These are phyloP conservation scores for Andrena haemorrhoa DNA, from an alignment of 2,888 invertebrate species.

Conservation along the genomic window DNA sequence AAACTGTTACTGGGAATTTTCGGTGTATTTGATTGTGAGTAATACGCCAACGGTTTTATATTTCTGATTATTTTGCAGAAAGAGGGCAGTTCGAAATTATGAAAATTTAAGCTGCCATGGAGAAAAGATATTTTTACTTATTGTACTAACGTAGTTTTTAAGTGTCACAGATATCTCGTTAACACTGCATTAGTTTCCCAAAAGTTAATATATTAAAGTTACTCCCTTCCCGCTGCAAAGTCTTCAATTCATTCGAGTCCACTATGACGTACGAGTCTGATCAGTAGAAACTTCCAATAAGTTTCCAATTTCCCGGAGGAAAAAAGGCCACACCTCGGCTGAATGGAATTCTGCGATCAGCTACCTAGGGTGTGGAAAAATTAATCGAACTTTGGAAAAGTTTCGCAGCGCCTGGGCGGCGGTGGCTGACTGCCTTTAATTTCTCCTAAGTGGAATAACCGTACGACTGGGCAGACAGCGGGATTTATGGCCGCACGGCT, in stretches of 20 bases:
- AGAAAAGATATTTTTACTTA: too few relatives aligned
- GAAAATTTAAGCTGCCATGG: too few relatives aligned
- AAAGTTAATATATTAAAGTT: too few relatives aligned
- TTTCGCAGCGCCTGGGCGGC: constrained; percentile 3
- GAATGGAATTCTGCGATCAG: not conserved
- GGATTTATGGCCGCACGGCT: constrained; percentile 61
- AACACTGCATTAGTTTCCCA: too few relatives aligned
- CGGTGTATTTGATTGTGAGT: too few relatives aligned
- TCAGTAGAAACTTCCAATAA: not conserved
- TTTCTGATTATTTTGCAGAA: too few relatives aligned
- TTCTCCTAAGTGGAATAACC: constrained; percentile 55
- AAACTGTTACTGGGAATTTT: too few relatives aligned
- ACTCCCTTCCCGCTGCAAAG: too few relatives aligned
- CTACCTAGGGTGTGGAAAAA: not conserved
- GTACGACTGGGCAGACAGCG: constrained; percentile 21
- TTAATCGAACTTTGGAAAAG: constrained; percentile 24
- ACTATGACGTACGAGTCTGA: not conserved
- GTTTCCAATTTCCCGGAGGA: not conserved
- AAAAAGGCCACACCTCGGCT: not conserved
- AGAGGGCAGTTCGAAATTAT: too few relatives aligned
- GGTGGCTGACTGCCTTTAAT: constrained; percentile 45
- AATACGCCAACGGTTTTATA: too few relatives aligned
- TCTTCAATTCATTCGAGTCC: not conserved
- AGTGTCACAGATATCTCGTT: too few relatives aligned
- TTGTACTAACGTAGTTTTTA: too few relatives aligned